Percentiles rank a stretch among this genome's conserved stretches.
Evolutionary conservation across 1,140 invertebrate genomes (phyloP).

Genomic region (Sitophilus oryzae): DNA sequence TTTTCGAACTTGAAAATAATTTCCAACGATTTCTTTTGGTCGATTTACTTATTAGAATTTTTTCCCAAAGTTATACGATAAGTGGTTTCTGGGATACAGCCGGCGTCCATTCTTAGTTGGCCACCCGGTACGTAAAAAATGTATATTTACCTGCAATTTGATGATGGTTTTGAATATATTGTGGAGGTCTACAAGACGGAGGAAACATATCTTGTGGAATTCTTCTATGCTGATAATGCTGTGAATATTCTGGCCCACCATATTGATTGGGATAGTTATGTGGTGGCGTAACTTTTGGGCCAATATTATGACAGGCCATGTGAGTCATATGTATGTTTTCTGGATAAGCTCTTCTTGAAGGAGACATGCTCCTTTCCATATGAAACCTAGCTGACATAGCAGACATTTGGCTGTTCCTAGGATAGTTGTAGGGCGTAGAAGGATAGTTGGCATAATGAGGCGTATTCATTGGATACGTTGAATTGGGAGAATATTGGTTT

Average conservation of each 20-base stretch:
- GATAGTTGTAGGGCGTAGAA: slow-evolving; percentile 26
- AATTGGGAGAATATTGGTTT: slow-evolving; percentile 13
- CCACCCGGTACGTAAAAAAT: no score
- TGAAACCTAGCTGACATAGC: slow-evolving; percentile 10
- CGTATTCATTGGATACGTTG: slow-evolving; percentile 18
- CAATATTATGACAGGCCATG: slow-evolving; percentile 23
- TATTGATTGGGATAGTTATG: slow-evolving; percentile 28
- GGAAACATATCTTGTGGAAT: slow-evolving; percentile 29
- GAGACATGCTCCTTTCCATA: slow-evolving; percentile 30
- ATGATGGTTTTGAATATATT: slow-evolving; percentile 19
- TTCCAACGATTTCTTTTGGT: no score
- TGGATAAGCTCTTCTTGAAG: slow-evolving; percentile 22
- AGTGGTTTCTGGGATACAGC: no score
- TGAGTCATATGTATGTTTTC: slow-evolving; percentile 25
- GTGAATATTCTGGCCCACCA: slow-evolving; percentile 36
- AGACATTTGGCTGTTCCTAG: slow-evolving; percentile 26
- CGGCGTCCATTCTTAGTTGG: no score
- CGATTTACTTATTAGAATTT: no score
- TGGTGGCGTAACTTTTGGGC: slow-evolving; percentile 25
- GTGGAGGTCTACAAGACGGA: slow-evolving; percentile 14
- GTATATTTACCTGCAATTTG: slow-evolving; percentile 22
- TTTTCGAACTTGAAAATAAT: no score
- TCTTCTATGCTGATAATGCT: slow-evolving; percentile 40
- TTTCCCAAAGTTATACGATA: no score
- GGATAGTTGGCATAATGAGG: slow-evolving; percentile 28